These are phyloP conservation scores for Syngnathus typhle DNA, from an alignment of 2,113 vertebrate genomes.

Conservation along the genomic window DNA sequence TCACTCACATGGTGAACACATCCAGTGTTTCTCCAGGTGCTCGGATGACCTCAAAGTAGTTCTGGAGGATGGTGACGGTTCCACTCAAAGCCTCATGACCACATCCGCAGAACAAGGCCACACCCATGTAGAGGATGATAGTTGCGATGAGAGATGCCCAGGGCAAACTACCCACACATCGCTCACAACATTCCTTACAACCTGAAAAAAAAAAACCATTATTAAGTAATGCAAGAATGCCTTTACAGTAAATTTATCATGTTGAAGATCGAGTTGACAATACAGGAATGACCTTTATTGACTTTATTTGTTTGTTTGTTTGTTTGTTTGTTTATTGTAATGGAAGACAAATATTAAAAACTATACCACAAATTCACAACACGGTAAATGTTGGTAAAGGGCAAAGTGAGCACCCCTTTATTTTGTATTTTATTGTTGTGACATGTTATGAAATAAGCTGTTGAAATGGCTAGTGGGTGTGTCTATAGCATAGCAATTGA, in stretches of 20 bases:
- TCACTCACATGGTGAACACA: constrained; percentile 62
- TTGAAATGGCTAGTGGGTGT: no score
- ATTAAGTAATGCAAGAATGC: neutral
- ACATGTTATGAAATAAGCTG: no score
- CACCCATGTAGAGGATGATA: constrained; percentile 91
- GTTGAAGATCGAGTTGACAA: neutral
- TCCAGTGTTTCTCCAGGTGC: constrained; percentile 48
- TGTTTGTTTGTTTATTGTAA: neutral
- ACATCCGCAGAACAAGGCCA: constrained; percentile 95
- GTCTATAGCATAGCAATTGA: no score
- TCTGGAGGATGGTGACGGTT: constrained; percentile 92
- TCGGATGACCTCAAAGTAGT: constrained; percentile 77
- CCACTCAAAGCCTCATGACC: constrained; percentile 95
- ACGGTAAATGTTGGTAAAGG: no score
- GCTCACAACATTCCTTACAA: constrained; percentile 96
- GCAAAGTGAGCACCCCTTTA: no score
- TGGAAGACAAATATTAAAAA: neutral
- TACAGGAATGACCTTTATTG: neutral
- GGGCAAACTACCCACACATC: constrained; percentile 93
- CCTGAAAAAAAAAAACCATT: constrained; percentile 63
- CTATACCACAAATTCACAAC: no score
- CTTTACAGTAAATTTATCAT: neutral
- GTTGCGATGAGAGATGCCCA: constrained; percentile 96
- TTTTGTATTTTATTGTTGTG: no score
- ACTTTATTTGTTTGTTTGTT: neutral